Percentiles rank a stretch among this genome's conserved stretches.
Evolutionary conservation across 2,888 invertebrate species (phyloP).

Genomic region (Blastobasis lacticolella): DNA sequence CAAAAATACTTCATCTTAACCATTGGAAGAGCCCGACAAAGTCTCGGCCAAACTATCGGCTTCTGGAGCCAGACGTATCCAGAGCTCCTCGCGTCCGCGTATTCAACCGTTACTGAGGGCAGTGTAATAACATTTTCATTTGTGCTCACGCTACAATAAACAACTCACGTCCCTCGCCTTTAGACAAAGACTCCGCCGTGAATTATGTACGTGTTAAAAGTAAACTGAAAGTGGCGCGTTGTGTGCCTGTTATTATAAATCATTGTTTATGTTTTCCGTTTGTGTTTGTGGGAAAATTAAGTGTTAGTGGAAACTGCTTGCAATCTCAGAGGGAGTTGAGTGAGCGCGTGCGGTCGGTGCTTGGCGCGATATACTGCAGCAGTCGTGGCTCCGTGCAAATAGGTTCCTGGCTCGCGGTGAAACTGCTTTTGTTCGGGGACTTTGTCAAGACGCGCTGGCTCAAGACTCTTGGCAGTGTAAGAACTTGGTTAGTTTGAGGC

Average conservation of each 20-base stretch:
- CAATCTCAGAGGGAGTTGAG: constrained; percentile 49
- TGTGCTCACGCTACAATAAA: constrained; percentile 71
- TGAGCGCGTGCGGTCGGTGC: constrained; percentile 33
- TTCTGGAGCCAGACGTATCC: constrained; percentile 1
- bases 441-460: neutral
- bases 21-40: no score
- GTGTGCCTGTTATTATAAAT: constrained; percentile 73
- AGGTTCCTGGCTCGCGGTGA: constrained; percentile 1
- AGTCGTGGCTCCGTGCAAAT: constrained; percentile 9
- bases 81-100: constrained; percentile 25
- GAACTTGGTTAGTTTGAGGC: no score
- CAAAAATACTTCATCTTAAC: no score
- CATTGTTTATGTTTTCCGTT: constrained; percentile 76
- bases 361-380: constrained; percentile 31
- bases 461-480: no score
- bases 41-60: no score
- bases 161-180: constrained; percentile 71
- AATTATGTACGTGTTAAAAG: constrained; percentile 75
- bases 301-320: constrained; percentile 61
- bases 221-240: constrained; percentile 73
- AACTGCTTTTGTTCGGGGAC: constrained; percentile 2
- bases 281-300: constrained; percentile 66
- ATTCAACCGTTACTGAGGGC: constrained; percentile 44
- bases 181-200: constrained; percentile 72
- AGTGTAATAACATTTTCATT: constrained; percentile 73